Evolutionary conservation across 2,888 invertebrate species (phyloP), one percentile per base, ranked within the genome.

Genomic region (Eupithecia vulgata): DNA sequence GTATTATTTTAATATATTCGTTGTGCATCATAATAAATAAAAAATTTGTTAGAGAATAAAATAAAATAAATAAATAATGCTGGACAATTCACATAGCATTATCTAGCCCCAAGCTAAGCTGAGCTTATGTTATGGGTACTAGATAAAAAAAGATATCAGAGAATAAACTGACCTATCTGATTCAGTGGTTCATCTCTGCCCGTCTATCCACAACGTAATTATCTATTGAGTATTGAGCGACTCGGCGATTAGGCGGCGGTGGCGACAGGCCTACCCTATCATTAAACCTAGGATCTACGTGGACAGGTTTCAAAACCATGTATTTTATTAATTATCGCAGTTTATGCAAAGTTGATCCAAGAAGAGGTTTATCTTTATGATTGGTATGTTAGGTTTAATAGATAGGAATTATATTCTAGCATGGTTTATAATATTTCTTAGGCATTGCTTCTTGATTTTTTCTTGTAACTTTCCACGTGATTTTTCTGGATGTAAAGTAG

Each of bases 231-330:
- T 83, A 84, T 83, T 82, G 75, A 72, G 79, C 82, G 82, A 80
- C 81, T 82, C 72, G 80, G 82, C 78, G 83, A 88, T 90, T 88
- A 88, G 79, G 81, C 87, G 89, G 89, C 89, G 90, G 81, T 86
- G 89, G 88, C 89, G 90, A 90, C 90, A 88, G 85, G 72, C 61
- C 61, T 67, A 67, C 70, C 45, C 68, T 65, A 64, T 68, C 10
- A 48, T 72, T 42, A 65, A n/a, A 13, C 69, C 69, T 69, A 68
- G 42, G 37, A 30, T 67, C n/a, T 40, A 42, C 64, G 48, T 59
- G 45, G 42, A 42, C 66, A 48, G 67, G 59, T 15, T 57, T 37
- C 17, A 66, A 72, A 64, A 65, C 10, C 48, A n/a, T 62, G 48
- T 70, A 70, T 40, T 59, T 40, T 35, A 68, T 74, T 76, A 71